Base-by-base conservation (phyloP, 2,797 vertebrate genomes). In the Stomatorhinus walkeri region DNA sequence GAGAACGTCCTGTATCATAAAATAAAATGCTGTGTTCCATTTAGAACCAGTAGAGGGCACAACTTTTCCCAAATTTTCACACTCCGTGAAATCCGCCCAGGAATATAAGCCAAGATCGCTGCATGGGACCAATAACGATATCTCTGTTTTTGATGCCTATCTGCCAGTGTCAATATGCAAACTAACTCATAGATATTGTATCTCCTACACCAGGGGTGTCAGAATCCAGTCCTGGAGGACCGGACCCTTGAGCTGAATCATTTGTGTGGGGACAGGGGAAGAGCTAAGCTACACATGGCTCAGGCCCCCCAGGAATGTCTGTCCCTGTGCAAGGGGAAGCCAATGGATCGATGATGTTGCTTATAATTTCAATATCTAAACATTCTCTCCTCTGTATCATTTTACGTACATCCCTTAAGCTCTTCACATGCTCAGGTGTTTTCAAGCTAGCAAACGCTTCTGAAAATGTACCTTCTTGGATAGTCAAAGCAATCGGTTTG, bases 381-480 rank as follows among this genome's bases (percentile, higher is more conserved):
- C 61, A 32, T 68, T 68, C 28, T 32, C 10, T 32, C 64, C 12
- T 68, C 24, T 32, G 64, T 5, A 14, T 68, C 28, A 68, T 32
- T 28, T 32, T 28, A 32, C 64, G 32, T 68, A 14, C 32, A 4
- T 28, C 61, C 22, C 24, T 4, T 28, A 64, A 64, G 59, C 22
- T 64, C 24, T 64, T 28, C 61, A 28, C 9, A 28, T 28, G 2
- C 22, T 64, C 22, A 4, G 9, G 61, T 64, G 61, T 64, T 28
- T 64, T 64, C 24, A 32, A 64, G 28, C 61, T 64, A 28, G 9
- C 61, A 68, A 14, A 68, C 10, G 12, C 64, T 68, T 68, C 32
- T 68, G 40, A 89, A 79, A 54, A 36, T 94, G 46, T 68, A 98
- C 97, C 97, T 94, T 97, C 95, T 19, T 95, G 94, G 59, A 96